Percentiles rank a stretch among this genome's conserved stretches.
Evolutionary conservation across 2,797 vertebrate genomes (phyloP).

Genomic region (Hoplostethus mediterraneus): DNA sequence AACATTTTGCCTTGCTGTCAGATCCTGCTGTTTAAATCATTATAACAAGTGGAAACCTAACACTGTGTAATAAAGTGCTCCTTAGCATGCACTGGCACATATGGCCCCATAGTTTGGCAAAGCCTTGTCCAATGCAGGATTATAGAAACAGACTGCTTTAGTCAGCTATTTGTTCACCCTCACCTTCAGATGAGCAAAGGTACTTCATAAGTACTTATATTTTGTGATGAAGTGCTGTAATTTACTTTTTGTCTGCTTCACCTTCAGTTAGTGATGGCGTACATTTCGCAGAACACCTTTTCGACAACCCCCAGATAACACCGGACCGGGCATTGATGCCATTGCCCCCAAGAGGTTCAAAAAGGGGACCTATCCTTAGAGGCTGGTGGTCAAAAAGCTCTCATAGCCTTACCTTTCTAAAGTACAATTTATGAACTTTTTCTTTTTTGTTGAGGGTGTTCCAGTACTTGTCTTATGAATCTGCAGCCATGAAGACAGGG

Average conservation of each 20-base stretch:
- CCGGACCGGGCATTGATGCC: too few species aligned
- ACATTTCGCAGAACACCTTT: too few species aligned
- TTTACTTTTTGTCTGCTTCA: too few species aligned
- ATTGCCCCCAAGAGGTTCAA: conserved; percentile 39
- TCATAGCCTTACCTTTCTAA: conserved; percentile 28
- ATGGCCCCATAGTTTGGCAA: conserved; percentile 4
- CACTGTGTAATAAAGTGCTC: conserved; percentile 40
- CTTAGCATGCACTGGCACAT: conserved; percentile 33
- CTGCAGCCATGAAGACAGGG: conserved; percentile 60
- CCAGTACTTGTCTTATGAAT: conserved; percentile 75
- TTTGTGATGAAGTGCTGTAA: too few species aligned
- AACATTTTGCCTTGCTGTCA: conserved; percentile 36
- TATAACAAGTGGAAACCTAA: conserved; percentile 33
- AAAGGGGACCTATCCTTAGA: conserved; percentile 35
- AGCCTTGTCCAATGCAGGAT: background rate
- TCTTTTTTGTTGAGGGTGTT: conserved; percentile 56
- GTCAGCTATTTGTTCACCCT: background rate
- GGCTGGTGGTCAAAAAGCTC: conserved; percentile 36
- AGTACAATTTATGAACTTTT: conserved; percentile 43
- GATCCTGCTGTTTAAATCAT: conserved; percentile 38
- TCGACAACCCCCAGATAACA: too few species aligned
- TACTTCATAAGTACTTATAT: background rate
- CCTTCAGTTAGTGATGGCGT: too few species aligned
- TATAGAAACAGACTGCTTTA: background rate
- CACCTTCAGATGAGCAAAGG: background rate